Base-by-base conservation (phyloP, 2,888 invertebrate genomes). In the Colostygia pectinataria region DNA sequence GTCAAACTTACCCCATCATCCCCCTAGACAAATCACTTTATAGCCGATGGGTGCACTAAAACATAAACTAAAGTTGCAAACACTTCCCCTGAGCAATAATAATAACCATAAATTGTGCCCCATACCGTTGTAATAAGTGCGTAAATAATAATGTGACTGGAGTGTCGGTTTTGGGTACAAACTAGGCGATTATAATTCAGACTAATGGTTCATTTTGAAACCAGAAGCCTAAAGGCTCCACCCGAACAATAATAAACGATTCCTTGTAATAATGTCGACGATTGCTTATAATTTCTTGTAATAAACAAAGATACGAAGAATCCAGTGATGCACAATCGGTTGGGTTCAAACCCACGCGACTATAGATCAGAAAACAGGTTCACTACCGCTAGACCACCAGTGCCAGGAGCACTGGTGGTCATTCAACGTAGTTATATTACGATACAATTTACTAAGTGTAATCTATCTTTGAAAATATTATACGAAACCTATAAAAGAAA, bases 51-150 rank as follows among this genome's bases (percentile, higher is more conserved):
- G 57, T 63, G 58, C 71, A 77, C 71, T 80, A 77, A 80, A 77
- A 78, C 71, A 74, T 74, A 72, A 58, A 74, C 67, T 68, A 59
- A 59, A 59, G 57, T 59, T 55, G 59, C 23, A 31, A 74, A 78
- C 81, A 79, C 79, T 83, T 80, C 80, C 77, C 63, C 59, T 65
- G 57, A 47, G 74, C 77, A 77, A 84, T 86, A 81, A 81, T 84
- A 82, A 85, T 86, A 87, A 84, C 81, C 73, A 72, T 87, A 87
- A 86, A 87, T 86, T 80, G 42, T 31, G 50, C 33, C 55, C 49
- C 54, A 57, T 53, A 54, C 55, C 51, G 53, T 20, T 9, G 53
- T 33, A 50, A 50, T 45, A 47, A 52, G 33, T 52, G 46, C 13
- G 49, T 55, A 51, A 49, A 55, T 57, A 55, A 55, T 57, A 54